A percentile compares a stretch with the other conserved stretches of the same genome.
Evolutionary conservation across 2,888 invertebrate species (phyloP).

Genomic region (Chloromyia formosa): DNA sequence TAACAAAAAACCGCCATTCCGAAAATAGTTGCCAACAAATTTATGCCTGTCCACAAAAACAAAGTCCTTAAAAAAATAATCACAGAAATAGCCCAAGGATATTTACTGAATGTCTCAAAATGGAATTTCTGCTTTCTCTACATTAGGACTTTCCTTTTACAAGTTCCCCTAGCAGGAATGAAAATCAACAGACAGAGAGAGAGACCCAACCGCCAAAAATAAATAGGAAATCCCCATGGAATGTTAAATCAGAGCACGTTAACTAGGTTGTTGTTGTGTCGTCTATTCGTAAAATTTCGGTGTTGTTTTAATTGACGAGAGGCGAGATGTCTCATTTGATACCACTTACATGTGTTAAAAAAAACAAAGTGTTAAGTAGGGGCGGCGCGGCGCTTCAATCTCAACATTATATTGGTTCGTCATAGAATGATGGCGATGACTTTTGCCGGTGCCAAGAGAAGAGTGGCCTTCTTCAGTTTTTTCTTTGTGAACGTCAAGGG

Average conservation of each 20-base stretch:
- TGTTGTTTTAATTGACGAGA: neutral
- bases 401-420: neutral
- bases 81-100: conserved; percentile 1
- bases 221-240: conserved; percentile 18
- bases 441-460: neutral
- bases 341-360: conserved; percentile 20
- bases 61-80: conserved; percentile 23
- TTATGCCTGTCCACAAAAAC: neutral
- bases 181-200: neutral
- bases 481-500: neutral
- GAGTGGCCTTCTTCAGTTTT: neutral
- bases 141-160: neutral
- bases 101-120: conserved; percentile 4
- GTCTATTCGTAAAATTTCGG: neutral
- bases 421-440: neutral
- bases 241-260: conserved; percentile 3
- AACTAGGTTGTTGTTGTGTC: neutral
- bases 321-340: conserved; percentile 14
- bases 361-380: neutral
- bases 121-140: neutral
- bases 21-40: too few species aligned
- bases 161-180: neutral
- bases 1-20: too few species aligned
- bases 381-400: conserved; percentile 4
- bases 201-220: too few species aligned